Evolutionary conservation across 1,140 invertebrate species (phyloP).

Genomic region (Fopius arisanus): DNA sequence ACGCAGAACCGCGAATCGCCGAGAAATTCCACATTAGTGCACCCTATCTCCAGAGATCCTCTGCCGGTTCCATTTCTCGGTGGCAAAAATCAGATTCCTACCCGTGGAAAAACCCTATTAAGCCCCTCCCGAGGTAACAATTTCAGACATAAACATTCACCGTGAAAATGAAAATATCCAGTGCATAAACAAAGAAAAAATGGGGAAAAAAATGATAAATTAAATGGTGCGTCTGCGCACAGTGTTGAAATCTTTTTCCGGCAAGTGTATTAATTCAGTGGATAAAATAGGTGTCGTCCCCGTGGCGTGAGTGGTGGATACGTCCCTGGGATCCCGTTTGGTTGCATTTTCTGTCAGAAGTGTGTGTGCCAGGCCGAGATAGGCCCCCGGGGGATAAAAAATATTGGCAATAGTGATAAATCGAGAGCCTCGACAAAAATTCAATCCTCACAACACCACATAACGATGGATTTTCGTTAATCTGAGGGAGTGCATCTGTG

Average conservation of each 20-base stretch:
- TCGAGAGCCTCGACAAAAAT: neutral
- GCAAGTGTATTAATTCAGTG: neutral
- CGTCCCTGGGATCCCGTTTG: constrained; percentile 20
- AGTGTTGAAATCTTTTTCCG: neutral
- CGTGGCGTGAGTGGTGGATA: neutral
- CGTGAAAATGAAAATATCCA: neutral
- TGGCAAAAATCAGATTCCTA: neutral
- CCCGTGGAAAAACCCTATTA: no score
- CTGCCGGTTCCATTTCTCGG: neutral
- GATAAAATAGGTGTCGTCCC: constrained; percentile 11
- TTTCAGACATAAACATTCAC: no score
- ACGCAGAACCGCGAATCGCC: neutral
- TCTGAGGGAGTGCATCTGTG: no score
- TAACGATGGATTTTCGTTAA: no score
- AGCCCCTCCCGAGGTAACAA: no score
- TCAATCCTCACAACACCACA: no score
- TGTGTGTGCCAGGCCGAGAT: constrained; percentile 5
- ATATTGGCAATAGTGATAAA: neutral
- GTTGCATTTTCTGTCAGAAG: constrained; percentile 13
- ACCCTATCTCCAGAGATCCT: neutral
- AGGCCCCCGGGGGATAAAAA: neutral
- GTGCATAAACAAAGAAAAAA: neutral
- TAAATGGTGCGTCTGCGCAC: neutral
- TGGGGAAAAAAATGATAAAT: neutral
- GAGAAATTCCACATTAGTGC: neutral